These are phyloP conservation scores for Micrastur ruficollis DNA, from an alignment of 2,797 vertebrate genomes.

Conservation along the genomic window DNA sequence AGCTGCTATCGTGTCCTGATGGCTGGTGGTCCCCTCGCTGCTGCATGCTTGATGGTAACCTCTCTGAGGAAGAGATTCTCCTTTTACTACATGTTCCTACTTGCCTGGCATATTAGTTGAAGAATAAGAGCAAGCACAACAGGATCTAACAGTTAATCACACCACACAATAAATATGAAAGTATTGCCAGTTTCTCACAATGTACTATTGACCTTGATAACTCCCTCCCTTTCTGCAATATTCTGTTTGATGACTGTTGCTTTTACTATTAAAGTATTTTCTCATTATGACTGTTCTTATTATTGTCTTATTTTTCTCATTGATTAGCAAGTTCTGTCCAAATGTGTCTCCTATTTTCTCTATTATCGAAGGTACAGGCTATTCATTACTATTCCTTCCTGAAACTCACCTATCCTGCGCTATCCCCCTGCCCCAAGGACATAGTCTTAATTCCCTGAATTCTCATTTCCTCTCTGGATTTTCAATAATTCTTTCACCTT, in stretches of 20 bases:
- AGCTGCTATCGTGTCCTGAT: accelerated
- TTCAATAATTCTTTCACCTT: not conserved
- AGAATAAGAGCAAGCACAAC: not conserved
- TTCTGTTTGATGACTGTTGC: not conserved
- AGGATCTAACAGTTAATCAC: not conserved
- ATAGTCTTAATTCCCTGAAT: not conserved
- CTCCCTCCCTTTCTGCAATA: not conserved
- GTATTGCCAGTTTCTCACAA: not conserved
- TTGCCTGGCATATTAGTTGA: not conserved
- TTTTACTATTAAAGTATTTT: not conserved
- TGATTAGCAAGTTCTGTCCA: not conserved
- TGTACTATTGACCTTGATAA: not conserved
- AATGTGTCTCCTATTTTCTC: not conserved
- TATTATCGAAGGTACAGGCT: not conserved
- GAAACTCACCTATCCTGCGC: not conserved
- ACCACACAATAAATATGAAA: not conserved
- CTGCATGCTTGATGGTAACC: not conserved
- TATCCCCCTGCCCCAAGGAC: not conserved
- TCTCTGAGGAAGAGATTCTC: not conserved
- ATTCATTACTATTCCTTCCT: not conserved
- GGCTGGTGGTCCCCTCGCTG: not conserved
- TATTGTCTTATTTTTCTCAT: not conserved
- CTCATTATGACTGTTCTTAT: not conserved
- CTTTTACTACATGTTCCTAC: not conserved
- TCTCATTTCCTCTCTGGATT: not conserved